phyloP scores from a whole-genome alignment of 2,113 vertebrate genomes.

The Thymallus thymallus region DNA sequence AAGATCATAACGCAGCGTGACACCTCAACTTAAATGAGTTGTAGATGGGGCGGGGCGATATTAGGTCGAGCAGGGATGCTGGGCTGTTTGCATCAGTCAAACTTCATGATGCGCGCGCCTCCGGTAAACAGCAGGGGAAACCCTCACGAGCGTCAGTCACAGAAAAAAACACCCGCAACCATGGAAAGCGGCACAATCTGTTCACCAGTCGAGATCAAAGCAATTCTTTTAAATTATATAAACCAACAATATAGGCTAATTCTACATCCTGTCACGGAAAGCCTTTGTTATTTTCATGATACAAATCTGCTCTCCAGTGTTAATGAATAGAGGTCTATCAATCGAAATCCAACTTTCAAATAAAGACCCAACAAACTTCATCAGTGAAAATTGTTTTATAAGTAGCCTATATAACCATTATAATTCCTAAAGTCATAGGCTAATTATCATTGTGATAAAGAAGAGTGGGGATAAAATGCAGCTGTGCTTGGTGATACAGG shows the following conservation, averaged over 20 bases:
- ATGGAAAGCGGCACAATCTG: slow-evolving; percentile 48
- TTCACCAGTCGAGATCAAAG: slow-evolving; percentile 41
- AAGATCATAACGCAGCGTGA: slow-evolving; percentile 43
- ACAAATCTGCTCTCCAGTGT: neutral
- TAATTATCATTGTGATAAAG: no score
- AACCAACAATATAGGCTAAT: neutral
- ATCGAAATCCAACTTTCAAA: no score
- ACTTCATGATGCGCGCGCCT: slow-evolving; percentile 51
- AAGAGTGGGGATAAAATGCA: neutral
- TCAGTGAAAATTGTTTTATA: no score
- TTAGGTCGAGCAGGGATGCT: neutral
- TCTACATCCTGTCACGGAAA: neutral
- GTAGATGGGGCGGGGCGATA: slow-evolving; percentile 45
- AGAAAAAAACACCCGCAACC: slow-evolving; percentile 39
- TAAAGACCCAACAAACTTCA: no score
- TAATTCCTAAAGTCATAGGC: no score
- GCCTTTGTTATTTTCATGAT: neutral
- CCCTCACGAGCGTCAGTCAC: slow-evolving; percentile 37
- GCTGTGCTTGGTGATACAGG: neutral
- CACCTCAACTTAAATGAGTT: slow-evolving; percentile 63
- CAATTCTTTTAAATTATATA: slow-evolving; percentile 60
- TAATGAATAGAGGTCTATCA: no score
- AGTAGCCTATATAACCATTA: no score
- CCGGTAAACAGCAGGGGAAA: slow-evolving; percentile 61
- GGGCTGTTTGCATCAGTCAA: slow-evolving; percentile 43